phyloP scores from a whole-genome alignment of 2,797 vertebrate genomes.

The Poecilia picta region DNA sequence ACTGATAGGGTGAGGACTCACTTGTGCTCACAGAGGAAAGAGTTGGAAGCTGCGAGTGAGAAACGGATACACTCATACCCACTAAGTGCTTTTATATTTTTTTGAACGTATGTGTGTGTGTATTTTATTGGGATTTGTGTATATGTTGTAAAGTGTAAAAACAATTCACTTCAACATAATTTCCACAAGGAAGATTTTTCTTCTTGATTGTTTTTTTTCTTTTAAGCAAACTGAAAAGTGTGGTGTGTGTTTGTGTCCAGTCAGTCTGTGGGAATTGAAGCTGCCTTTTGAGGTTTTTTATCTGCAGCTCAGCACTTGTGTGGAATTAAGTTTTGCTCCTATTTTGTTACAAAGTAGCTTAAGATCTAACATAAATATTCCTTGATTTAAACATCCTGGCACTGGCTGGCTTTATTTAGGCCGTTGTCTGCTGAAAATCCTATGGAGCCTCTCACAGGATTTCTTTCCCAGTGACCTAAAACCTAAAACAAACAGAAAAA shows the following conservation, averaged over 20 bases:
- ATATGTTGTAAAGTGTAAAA: not conserved
- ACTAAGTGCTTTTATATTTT: not conserved
- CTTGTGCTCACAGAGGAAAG: constrained; percentile 12
- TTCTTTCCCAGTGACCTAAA: not conserved
- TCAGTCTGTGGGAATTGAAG: not conserved
- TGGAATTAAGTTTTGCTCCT: not conserved
- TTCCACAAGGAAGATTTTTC: too few relatives aligned
- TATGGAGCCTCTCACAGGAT: not conserved
- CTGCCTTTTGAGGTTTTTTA: not conserved
- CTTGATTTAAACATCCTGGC: not conserved
- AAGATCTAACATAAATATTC: not conserved
- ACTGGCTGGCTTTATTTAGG: not conserved
- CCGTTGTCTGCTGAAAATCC: not conserved
- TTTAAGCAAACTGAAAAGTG: not conserved
- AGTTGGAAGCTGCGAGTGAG: constrained; percentile 4
- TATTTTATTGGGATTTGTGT: not conserved
- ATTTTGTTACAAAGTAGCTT: not conserved
- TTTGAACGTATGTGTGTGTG: not conserved
- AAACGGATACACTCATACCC: constrained; percentile 4
- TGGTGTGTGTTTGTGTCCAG: not conserved
- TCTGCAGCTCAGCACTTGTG: not conserved
- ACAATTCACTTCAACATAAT: not conserved
- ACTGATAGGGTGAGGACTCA: constrained; percentile 18
- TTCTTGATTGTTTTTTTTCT: too few relatives aligned
- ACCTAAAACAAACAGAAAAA: too few relatives aligned